Evolutionary conservation across 2,888 invertebrate genomes (phyloP).

Genomic region (Branchipolynoe longqiensis): DNA sequence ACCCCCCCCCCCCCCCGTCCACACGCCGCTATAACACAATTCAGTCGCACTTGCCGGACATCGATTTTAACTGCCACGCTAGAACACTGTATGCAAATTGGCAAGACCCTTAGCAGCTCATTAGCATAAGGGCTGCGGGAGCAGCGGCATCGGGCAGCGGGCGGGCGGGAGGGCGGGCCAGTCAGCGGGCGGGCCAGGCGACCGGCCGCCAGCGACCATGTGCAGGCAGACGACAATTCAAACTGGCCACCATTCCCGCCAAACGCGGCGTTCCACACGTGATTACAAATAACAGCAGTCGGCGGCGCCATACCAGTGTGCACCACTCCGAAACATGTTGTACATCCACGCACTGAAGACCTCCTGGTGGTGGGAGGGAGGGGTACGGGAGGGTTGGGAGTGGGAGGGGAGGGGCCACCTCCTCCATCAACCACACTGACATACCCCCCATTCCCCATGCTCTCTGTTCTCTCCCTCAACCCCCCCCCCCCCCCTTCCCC

Average conservation of each 20-base stretch:
- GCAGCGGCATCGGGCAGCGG: not conserved
- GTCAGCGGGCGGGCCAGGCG: slow-evolving; percentile 1
- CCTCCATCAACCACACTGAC: too few relatives aligned
- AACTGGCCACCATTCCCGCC: slow-evolving; percentile 2
- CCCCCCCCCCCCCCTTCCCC: slow-evolving; percentile 5
- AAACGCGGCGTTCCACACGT: not conserved
- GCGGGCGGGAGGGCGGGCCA: not conserved
- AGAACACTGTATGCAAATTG: slow-evolving; percentile 56
- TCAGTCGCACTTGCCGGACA: slow-evolving; percentile 33
- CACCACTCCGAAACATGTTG: not conserved
- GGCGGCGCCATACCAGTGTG: not conserved
- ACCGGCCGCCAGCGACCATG: not conserved
- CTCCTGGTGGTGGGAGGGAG: too few relatives aligned
- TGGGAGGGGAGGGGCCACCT: too few relatives aligned
- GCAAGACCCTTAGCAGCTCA: slow-evolving; percentile 43
- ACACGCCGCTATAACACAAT: slow-evolving; percentile 13
- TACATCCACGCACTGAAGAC: not conserved
- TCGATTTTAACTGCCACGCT: slow-evolving; percentile 57
- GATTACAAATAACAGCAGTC: not conserved
- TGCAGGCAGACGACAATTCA: not conserved
- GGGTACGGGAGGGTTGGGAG: too few relatives aligned
- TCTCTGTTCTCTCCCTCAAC: too few relatives aligned
- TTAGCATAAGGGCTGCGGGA: slow-evolving; percentile 43
- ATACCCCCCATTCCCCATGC: too few relatives aligned
- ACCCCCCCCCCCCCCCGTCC: not conserved